Conservation (phyloP, 2,888 invertebrate genomes). For the Aphodius granarius region DNA sequence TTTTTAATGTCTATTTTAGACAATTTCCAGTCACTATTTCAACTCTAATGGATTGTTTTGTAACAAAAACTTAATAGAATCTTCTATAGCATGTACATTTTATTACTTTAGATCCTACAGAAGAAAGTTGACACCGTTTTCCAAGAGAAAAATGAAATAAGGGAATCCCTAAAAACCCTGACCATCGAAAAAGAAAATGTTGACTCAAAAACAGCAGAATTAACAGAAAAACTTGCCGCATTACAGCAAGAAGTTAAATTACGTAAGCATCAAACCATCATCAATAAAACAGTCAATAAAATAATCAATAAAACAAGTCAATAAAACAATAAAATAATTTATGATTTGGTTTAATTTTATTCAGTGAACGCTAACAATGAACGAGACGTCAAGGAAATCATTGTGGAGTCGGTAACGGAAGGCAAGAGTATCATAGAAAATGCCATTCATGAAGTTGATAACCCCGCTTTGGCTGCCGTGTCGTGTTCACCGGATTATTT, state of each 20-base stretch:
- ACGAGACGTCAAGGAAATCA: slow-evolving; percentile 41
- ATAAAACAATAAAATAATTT: no score
- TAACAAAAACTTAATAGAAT: no score
- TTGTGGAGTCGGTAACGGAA: slow-evolving; percentile 46
- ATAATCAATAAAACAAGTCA: no score
- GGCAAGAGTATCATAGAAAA: slow-evolving; percentile 47
- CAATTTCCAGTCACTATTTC: no score
- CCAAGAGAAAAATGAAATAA: slow-evolving; percentile 64
- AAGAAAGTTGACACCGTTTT: slow-evolving; percentile 66
- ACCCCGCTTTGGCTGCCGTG: slow-evolving; percentile 66
- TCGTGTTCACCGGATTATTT: slow-evolving; percentile 68
- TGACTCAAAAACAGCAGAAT: slow-evolving; percentile 39
- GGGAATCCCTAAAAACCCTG: slow-evolving; percentile 67
- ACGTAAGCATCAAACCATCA: slow-evolving; percentile 31
- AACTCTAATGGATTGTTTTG: no score
- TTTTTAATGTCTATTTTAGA: no score
- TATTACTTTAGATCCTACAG: slow-evolving; percentile 59
- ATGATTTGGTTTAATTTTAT: slow-evolving; percentile 6
- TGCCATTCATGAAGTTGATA: slow-evolving; percentile 63
- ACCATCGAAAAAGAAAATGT: slow-evolving; percentile 69
- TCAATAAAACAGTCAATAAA: not conserved
- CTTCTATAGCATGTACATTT: slow-evolving; percentile 3
- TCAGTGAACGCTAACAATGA: slow-evolving; percentile 41
- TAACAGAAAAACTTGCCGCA: slow-evolving; percentile 41
- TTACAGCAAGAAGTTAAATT: slow-evolving; percentile 54